Base-by-base conservation (phyloP, 2,888 invertebrate genomes). In the Chorisops tibialis region DNA sequence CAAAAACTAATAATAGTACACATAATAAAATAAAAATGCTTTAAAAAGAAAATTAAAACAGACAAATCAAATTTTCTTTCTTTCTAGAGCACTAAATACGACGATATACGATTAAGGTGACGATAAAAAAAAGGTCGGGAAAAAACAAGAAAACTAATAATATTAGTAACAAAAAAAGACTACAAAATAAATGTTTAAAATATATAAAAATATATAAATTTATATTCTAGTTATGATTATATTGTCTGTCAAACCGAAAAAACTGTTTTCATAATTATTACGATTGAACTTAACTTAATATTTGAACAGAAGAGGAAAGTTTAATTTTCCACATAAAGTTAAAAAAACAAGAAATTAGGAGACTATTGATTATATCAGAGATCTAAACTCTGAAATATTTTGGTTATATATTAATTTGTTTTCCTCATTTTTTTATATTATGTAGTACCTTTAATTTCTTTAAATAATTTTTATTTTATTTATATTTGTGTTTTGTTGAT, bases 21-120 rank as follows among this genome's bases (percentile, higher is more conserved):
- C 19, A 21, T 19, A 12, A 21, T 47, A 47, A 61, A 61, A 61
- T 51, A 30, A 39, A 62, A 56, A 64, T 58, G 59, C 61, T 48
- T 54, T 52, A 59, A 59, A 59, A 60, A 61, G 41, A 61, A 63
- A 62, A 61, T 56, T 59, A 63, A 62, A 62, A 63, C 49, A 60
- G 63, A 63, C 59, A 37, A 49, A 51, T 58, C 58, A 30, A 64
- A 60, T 39, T 58, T 45, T 48, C 48, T 52, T 63, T 50, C 41
- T 56, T 54, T 59, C 39, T 56, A 51, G 41, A 18, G 21, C 16
- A 22, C 12, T 41, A 21, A 39, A 39, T 5, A 52, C 38, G 50
- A 62, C 64, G 62, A 65, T 63, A 64, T 48, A 66, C 65, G 30
- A 64, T 67, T 37, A 69, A n/a, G n/a, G n/a, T 65, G 63, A 65